Evolutionary conservation across 1,140 invertebrate species (phyloP), one percentile per base, ranked within the genome.

Genomic region (Schlechtendalia chinensis): DNA sequence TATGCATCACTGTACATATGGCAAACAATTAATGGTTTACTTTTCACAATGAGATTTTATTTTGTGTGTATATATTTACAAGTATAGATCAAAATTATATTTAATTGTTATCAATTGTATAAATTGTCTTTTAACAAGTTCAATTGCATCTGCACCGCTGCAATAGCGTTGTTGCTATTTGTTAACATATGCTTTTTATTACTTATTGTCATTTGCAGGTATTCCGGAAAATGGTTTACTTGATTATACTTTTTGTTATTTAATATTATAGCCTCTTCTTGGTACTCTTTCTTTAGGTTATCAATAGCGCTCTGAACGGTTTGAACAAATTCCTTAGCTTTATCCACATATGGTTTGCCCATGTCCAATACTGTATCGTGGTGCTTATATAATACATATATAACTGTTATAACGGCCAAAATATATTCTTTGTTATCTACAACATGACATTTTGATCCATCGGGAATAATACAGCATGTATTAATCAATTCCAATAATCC

Each of bases 171-270:
- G 5, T 59, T 47, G 19, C n/a, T 58, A 0, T 12, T 19, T 45
- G 74, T 17, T 56, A 75, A 58, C 22, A 75, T 45, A 22, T 75
- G 14, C n/a, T 5, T 19, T n/a, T 75, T 58, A 45, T 75, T 54
- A 24, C 16, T 45, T 14, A 32, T 6, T 10, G 72, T 22, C 5
- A 58, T 32, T 22, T 58, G 17, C 27, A 29, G 2, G 12, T 11
- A 32, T 39, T 45, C n/a, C 1, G 22, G 8, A 58, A 10, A 10
- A 59, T 24, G n/a, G n/a, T n/a, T n/a, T n/a, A n/a, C n/a, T n/a
- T 45, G n/a, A 32, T 24, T 14, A 16, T 8, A 0, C 12, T 22
- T n/a, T 45, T 12, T 5, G 3, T n/a, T 16, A 59, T 75, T 14
- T 58, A 75, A 58, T 45, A 24, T 17, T 10, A 22, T 45, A 45